phyloP scores from a whole-genome alignment of 2,797 vertebrate genomes.

The Galaxias olidus region DNA sequence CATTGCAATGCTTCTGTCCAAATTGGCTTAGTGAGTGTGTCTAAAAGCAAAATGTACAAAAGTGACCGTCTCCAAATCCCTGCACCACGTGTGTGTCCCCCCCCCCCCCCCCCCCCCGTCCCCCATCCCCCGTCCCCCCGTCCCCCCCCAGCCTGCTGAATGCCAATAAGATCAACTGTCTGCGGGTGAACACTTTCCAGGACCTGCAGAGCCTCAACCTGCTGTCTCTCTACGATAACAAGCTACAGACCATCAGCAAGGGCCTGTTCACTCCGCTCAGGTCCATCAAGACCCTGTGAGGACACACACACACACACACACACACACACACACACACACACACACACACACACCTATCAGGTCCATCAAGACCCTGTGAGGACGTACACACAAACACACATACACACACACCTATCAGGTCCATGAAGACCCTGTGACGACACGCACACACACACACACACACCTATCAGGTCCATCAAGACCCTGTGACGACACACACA shows the following conservation, averaged over 20 bases:
- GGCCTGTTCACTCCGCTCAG: conserved; percentile 92
- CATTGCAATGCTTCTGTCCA: too few relatives aligned
- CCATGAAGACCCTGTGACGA: background rate
- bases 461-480: background rate
- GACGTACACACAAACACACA: background rate
- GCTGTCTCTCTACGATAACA: conserved; percentile 97
- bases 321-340: conserved; percentile 26
- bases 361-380: background rate
- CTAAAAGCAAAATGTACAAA: too few relatives aligned
- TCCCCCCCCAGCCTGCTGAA: conserved; percentile 87
- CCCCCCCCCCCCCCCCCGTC: background rate
- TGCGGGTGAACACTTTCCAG: conserved; percentile 96
- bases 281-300: conserved; percentile 96
- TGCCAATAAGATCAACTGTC: conserved; percentile 98
- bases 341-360: too few relatives aligned
- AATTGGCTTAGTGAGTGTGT: too few relatives aligned
- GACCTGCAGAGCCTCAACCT: conserved; percentile 96
- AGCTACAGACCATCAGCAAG: conserved; percentile 95
- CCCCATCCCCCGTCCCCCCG: conserved; percentile 28
- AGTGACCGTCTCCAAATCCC: background rate
- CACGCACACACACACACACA: background rate
- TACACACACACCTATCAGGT: background rate
- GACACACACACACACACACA: conserved; percentile 39
- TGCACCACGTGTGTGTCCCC: background rate
- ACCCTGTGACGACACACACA: too few relatives aligned